Evolutionary conservation across 2,888 invertebrate species (phyloP).

Genomic region (Cetonia aurata): DNA sequence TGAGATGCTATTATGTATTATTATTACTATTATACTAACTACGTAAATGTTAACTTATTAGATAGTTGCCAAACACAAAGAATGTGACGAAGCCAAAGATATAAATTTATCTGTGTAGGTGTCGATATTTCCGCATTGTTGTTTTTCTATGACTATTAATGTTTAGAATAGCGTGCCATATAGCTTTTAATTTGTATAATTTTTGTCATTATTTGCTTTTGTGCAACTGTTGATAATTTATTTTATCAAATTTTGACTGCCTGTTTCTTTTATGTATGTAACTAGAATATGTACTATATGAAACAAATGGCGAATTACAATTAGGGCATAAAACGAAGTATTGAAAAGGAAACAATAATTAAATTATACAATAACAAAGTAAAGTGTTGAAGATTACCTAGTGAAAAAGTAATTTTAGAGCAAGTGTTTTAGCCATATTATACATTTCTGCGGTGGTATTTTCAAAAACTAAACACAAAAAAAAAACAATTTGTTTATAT

Average conservation of each 20-base stretch:
- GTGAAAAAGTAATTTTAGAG: slow-evolving; percentile 10
- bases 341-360: slow-evolving; percentile 37
- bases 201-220: background rate
- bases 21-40: slow-evolving; percentile 6
- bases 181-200: slow-evolving; percentile 2
- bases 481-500: background rate
- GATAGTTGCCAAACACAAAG: slow-evolving; percentile 34
- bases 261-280: slow-evolving; percentile 10
- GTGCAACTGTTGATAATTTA: background rate
- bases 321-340: slow-evolving; percentile 30
- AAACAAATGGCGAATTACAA: background rate
- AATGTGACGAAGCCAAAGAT: slow-evolving; percentile 35
- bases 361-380: slow-evolving; percentile 10
- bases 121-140: slow-evolving; percentile 9
- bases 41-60: slow-evolving; percentile 25
- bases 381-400: background rate
- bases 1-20: slow-evolving; percentile 21
- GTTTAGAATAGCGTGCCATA: slow-evolving; percentile 7
- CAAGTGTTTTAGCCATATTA: slow-evolving; percentile 1
- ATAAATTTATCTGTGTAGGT: slow-evolving; percentile 10
- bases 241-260: slow-evolving; percentile 20
- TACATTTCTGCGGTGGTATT: slow-evolving; percentile 17
- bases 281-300: background rate
- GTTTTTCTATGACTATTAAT: slow-evolving; percentile 24
- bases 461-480: background rate